Base-by-base conservation (phyloP, 2,888 invertebrate species). In the Zaprionus bogoriensis region DNA sequence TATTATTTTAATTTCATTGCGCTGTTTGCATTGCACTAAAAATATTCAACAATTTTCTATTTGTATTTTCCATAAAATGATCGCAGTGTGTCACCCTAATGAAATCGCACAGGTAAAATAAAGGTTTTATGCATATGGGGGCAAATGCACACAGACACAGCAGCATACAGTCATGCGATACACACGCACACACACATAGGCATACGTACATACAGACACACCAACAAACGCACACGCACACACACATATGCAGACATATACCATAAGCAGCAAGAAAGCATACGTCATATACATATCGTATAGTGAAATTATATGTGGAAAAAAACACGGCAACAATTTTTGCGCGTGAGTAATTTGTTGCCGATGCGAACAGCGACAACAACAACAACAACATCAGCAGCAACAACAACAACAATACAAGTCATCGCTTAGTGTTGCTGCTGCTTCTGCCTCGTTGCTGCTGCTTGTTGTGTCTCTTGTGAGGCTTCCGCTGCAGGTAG, bases 341-440 rank as follows among this genome's bases (percentile, higher is more conserved):
- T 87, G 83, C 83, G 86, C 87, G 83, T 82, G 87, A 87, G 87
- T 82, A 82, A 82, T 87, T 83, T 81, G 84, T 79, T 77, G 74
- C 64, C 65, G 45, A 67, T 69, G 80, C 27, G 39, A 60, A 47
- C 45, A 53, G 23, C 53, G 58, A 42, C 48, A 45, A 14, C 25
- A 68, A 30, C 44, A 45, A 6, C 42, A 44, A 44, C 52, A 44
- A n/a, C 44, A 54, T 27, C 42, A 28, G 6, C 17, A 1, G 1
- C 36, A 36, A 14, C 32, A 32, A 3, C 30, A 23, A 5, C 50
- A 39, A 6, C 30, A 28, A 27, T n/a, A n/a, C 44, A 23, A 41
- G 50, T 54, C 44, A 44, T 38, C 42, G 55, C 23, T 46, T 12
- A 46, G 22, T 42, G 38, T 38, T 38, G 42, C 27, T 25, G 36